These are phyloP conservation scores for Onychostoma macrolepis DNA, from an alignment of 2,113 vertebrate genomes.

Conservation along the genomic window DNA sequence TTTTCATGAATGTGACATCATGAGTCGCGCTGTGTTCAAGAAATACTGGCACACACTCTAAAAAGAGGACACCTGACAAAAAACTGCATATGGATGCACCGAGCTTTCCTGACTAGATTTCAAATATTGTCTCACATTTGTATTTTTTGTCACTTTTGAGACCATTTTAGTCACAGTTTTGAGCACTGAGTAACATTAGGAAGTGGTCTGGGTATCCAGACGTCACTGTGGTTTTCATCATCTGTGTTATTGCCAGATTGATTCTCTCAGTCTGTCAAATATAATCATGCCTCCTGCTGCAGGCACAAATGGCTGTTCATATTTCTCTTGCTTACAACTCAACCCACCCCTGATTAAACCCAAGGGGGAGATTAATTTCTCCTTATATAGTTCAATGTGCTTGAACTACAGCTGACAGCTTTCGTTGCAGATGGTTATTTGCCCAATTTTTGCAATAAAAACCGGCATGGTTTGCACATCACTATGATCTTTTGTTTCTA, in stretches of 20 bases:
- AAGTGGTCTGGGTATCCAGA: not conserved
- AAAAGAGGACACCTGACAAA: not conserved
- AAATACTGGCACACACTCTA: not conserved
- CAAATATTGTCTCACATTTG: not conserved
- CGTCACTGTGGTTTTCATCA: constrained; percentile 1
- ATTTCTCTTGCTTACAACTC: constrained; percentile 7
- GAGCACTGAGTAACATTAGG: not conserved
- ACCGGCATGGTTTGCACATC: not conserved
- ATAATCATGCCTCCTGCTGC: constrained; percentile 11
- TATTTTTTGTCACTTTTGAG: not conserved
- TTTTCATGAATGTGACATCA: not conserved
- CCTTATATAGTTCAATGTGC: constrained; percentile 22
- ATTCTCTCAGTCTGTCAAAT: constrained; percentile 26
- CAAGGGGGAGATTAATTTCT: constrained; percentile 16
- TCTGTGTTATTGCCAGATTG: constrained; percentile 7
- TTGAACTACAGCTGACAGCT: constrained; percentile 14
- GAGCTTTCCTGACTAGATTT: not conserved
- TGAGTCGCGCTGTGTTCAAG: not conserved
- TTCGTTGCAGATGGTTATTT: constrained; percentile 19
- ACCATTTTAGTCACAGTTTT: not conserved
- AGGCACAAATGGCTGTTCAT: constrained; percentile 25
- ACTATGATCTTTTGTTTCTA: not conserved
- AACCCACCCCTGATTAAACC: constrained; percentile 33
- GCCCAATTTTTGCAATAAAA: not conserved
- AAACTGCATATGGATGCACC: not conserved